Percentiles rank a stretch among this genome's conserved stretches.
Conservation (phyloP, 2,113 vertebrate species). For the Sinocyclocheilus anophthalmus region DNA sequence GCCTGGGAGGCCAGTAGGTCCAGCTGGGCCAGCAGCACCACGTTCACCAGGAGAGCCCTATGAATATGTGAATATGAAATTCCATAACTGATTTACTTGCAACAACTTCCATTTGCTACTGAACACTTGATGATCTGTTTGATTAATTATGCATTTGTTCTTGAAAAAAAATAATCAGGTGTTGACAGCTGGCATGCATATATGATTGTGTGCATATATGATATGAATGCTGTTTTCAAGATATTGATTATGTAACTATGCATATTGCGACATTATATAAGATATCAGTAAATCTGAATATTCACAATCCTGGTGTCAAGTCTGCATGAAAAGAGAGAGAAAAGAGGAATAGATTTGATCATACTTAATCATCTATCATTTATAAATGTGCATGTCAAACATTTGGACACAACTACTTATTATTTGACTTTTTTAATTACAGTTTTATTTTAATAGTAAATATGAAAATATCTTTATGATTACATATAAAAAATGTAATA, state of each 20-base stretch:
- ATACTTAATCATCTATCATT: neutral
- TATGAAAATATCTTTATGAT: neutral
- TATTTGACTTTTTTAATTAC: too few species aligned
- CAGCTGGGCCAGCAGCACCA: constrained; percentile 88
- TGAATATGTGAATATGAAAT: neutral
- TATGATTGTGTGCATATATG: too few species aligned
- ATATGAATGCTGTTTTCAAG: neutral
- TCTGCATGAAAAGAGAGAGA: neutral
- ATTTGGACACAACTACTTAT: too few species aligned
- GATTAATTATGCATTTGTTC: constrained; percentile 29
- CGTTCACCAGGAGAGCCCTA: constrained; percentile 97
- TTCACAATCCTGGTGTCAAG: neutral
- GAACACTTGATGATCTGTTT: neutral
- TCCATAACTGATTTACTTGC: neutral
- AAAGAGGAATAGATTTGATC: neutral
- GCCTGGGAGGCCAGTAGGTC: constrained; percentile 92
- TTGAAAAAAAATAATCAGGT: neutral
- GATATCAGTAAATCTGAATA: neutral
- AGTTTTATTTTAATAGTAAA: neutral
- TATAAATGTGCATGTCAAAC: neutral
- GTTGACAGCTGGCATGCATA: neutral
- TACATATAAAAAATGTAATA: neutral
- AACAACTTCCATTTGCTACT: neutral
- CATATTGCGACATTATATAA: constrained; percentile 11
- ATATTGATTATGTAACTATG: neutral